Evolutionary conservation across 2,888 invertebrate genomes (phyloP), one percentile per base, ranked within the genome.

Genomic region (Acleris emargana): DNA sequence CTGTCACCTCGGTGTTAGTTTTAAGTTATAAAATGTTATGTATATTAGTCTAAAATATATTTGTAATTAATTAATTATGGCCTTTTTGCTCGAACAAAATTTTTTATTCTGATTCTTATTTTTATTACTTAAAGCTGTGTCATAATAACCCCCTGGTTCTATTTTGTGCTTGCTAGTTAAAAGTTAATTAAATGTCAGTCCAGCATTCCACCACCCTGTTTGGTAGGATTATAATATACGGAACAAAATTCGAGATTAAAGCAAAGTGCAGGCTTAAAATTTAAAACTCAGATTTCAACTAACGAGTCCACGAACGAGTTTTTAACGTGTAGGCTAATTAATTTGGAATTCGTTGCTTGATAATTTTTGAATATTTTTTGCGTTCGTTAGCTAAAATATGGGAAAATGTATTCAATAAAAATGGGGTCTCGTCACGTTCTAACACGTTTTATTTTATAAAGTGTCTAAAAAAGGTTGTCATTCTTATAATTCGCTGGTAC

Each of bases 181-280:
- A 43, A 42, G 13, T 55, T 55, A 55, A 55, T 55, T 38, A 55
- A 55, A 55, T 38, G 53, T 53, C 53, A 53, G 38, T 2, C 42
- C 13, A 5, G 16, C 18, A 42, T 22, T 13, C 13, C 42, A 18
- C 38, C 22, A 18, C 38, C 22, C 9, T 38, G 28, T 5, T 17
- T 38, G 5, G 28, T 43, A 60, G 43, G 16, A 60, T 52, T 45
- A 49, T 45, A 49, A 18, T 43, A 3, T 28, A 17, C 20, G 13
- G 60, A 28, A 0, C 60, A 52, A 52, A 45, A 52, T 52, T 52
- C 28, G n/a, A 22, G 58, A 17, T 51, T 17, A 52, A 60, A 60
- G 22, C 60, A 25, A 43, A 60, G 51, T 38, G 53, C 51, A 51
- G 42, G 22, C 50, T 59, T 51, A 59, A 59, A 42, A 51, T 59